Evolutionary conservation across 2,113 vertebrate species (phyloP).

Genomic region (Amazona vittata): DNA sequence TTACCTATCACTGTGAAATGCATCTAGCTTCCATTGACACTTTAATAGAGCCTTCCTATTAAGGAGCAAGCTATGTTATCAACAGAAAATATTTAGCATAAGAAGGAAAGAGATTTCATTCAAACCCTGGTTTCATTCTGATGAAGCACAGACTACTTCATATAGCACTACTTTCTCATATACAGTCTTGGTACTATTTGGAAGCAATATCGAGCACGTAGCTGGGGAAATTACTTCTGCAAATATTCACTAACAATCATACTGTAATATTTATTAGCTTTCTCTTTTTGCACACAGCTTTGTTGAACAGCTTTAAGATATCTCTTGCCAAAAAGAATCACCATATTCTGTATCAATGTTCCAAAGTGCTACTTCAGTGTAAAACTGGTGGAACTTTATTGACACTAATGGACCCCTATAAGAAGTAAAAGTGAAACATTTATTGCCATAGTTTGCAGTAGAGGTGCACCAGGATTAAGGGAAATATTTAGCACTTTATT

Average conservation of each 20-base stretch:
- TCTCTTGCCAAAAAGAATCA: slow-evolving; percentile 58
- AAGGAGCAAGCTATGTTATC: neutral
- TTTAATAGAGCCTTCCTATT: neutral
- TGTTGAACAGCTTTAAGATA: slow-evolving; percentile 56
- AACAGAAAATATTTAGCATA: neutral
- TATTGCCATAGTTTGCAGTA: neutral
- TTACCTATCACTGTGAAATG: neutral
- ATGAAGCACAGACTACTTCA: neutral
- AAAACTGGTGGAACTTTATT: slow-evolving; percentile 6
- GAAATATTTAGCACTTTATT: slow-evolving; percentile 33
- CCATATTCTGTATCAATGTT: neutral
- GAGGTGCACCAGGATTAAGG: neutral
- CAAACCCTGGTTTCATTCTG: neutral
- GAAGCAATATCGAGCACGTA: neutral
- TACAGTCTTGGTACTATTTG: neutral
- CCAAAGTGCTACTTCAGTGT: slow-evolving; percentile 44
- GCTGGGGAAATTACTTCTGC: neutral
- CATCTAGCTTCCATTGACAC: neutral
- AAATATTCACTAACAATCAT: neutral
- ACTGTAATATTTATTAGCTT: slow-evolving; percentile 18
- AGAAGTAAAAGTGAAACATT: neutral
- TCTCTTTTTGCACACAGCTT: neutral
- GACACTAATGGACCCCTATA: neutral
- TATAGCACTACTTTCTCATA: neutral
- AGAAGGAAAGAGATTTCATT: neutral